Evolutionary conservation across 2,888 invertebrate genomes (phyloP), one percentile per base, ranked within the genome.

Genomic region (Eupithecia inturbata): DNA sequence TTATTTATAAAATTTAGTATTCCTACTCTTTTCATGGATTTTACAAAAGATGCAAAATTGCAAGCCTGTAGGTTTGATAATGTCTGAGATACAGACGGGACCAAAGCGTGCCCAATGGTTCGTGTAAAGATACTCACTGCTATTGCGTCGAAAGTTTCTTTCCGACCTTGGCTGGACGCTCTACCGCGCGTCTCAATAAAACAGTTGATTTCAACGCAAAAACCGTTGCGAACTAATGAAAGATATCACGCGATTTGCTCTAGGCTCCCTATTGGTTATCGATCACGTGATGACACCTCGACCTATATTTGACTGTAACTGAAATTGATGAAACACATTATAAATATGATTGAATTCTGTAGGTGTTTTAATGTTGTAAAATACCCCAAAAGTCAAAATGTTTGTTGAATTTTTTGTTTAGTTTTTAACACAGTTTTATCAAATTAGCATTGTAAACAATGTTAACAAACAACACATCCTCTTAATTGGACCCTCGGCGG

Each of bases 161-260:
- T n/a, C n/a, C n/a, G n/a, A n/a, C n/a, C n/a, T n/a, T n/a, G n/a
- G n/a, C n/a, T n/a, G n/a, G n/a, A n/a, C n/a, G n/a, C n/a, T n/a
- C n/a, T n/a, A n/a, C n/a, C n/a, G n/a, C n/a, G n/a, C n/a, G n/a
- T n/a, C n/a, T n/a, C n/a, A n/a, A n/a, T n/a, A n/a, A n/a, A n/a
- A n/a, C 39, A 33, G 67, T 71, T 68, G 49, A 49, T 67, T 68
- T 69, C 67, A 67, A 26, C 64, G 57, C 28, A 73, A 76, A 77
- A 75, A 77, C 67, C 68, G 67, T 74, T 77, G 77, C 74, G 67
- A 66, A 49, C 76, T 83, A 82, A 82, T 83, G 79, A 81, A 80
- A 78, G 73, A 72, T 76, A 79, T 76, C 78, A 80, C 76, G 80
- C 79, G 79, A 78, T 77, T 70, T 67, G 53, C 63, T n/a, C n/a